Base-by-base conservation (phyloP, 2,888 invertebrate species). In the Aproaerema taeniolella region DNA sequence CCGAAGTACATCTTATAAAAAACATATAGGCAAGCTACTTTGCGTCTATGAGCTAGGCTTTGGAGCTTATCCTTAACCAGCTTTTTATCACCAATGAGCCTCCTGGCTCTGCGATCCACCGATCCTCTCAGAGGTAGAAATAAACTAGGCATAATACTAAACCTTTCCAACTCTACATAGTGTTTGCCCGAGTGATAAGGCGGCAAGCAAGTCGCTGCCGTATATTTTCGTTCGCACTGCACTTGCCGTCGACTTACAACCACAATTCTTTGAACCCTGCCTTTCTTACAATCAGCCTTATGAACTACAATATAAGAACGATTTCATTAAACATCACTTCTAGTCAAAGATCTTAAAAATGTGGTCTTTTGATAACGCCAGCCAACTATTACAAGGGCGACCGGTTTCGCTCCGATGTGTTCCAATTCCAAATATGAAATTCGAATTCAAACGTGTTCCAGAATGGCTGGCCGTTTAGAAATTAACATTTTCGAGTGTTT, bases 311-410 rank as follows among this genome's bases (percentile, higher is more conserved):
- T 54, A 48, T 45, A 42, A 25, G 36, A 44, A 38, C 43, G 45
- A 61, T 62, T 58, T 68, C 67, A 72, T n/a, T n/a, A n/a, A n/a
- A n/a, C n/a, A n/a, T n/a, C n/a, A n/a, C n/a, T n/a, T n/a, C n/a
- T n/a, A n/a, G n/a, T n/a, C n/a, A 71, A 42, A 55, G 76, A 43
- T 63, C 76, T 50, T 36, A 2, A 17, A 49, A 57, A 49, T 55
- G 47, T 76, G 73, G 80, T 47, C 60, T 55, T 67, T 61, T 83
- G 83, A 85, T 85, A 85, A 80, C 83, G 77, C 80, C 76, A 74
- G 76, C 76, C 83, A 85, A 85, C 85, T 85, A 85, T 85, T 85
- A 85, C 85, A 85, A 85, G 85, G 85, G 85, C 85, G 81, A 81
- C 85, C 79, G 79, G 83, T 82, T 74, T 73, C 70, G 78, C 72